These are phyloP conservation scores for Myiagra hebetior DNA, from an alignment of 2,113 vertebrate genomes.

Conservation along the genomic window DNA sequence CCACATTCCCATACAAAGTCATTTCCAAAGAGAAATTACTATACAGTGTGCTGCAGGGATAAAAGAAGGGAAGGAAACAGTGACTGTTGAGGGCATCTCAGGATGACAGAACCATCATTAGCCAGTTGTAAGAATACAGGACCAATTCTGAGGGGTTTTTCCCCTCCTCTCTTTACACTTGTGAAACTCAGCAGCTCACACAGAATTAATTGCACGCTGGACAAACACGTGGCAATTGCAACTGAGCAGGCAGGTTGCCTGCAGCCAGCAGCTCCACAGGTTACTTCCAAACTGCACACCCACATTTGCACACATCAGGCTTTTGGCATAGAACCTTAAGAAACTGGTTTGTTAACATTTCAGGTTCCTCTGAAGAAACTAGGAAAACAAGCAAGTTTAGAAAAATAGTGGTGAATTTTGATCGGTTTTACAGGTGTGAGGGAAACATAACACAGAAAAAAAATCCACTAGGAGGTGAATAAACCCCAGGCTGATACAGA, in stretches of 20 bases:
- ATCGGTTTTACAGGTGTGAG: neutral
- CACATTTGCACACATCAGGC: neutral
- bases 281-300: neutral
- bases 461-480: neutral
- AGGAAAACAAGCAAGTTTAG: neutral
- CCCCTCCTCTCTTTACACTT: neutral
- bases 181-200: neutral
- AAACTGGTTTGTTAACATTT: neutral
- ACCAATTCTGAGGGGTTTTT: fast-evolving
- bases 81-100: neutral
- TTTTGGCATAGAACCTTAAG: neutral
- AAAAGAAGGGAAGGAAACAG: neutral
- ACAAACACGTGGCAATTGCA: fast-evolving
- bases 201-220: neutral
- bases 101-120: neutral
- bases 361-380: neutral
- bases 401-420: neutral
- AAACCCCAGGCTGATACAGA: neutral
- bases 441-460: neutral
- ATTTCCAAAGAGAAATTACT: neutral
- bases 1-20: neutral
- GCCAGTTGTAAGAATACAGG: neutral
- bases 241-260: neutral
- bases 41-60: neutral
- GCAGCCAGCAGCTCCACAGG: neutral